Conservation (phyloP, 2,797 vertebrate genomes). For the Tragopan temminckii region DNA sequence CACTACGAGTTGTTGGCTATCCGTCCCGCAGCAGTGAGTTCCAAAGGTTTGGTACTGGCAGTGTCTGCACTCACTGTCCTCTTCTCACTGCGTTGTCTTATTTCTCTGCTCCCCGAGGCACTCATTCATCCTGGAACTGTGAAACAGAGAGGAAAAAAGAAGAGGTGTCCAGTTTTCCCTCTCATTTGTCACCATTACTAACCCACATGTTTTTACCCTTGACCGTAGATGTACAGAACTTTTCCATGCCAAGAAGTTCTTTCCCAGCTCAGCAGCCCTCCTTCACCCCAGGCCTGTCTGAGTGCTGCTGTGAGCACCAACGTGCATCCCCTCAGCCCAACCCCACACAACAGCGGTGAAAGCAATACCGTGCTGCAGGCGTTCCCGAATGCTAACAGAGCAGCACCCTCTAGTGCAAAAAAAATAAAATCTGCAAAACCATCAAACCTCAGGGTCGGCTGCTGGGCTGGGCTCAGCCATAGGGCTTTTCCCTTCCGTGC, state of each 20-base stretch:
- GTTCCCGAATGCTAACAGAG: not conserved
- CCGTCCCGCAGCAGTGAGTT: conserved; percentile 11
- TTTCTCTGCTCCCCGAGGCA: not conserved
- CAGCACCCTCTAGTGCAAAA: conserved; percentile 61
- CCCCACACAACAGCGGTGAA: not conserved
- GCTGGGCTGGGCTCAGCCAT: not conserved
- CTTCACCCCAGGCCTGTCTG: not conserved
- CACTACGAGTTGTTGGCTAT: conserved; percentile 27
- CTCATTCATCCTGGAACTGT: not conserved
- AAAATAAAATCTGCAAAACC: not conserved
- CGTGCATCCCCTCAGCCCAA: not conserved
- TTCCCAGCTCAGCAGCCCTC: not conserved
- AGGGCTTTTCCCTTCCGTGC: not conserved
- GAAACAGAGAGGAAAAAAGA: conserved; percentile 10
- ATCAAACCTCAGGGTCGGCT: not conserved
- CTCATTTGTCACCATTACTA: conserved; percentile 27
- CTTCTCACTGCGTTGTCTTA: not conserved
- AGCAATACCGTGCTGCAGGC: rapidly evolving
- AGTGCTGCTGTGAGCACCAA: not conserved
- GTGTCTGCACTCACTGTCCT: not conserved
- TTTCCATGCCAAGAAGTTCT: conserved; percentile 31
- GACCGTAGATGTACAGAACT: not conserved
- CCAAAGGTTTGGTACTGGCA: conserved; percentile 3
- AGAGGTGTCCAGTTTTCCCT: conserved; percentile 9
- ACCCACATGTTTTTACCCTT: conserved; percentile 4